phyloP scores from a whole-genome alignment of 2,113 vertebrate species.

The Crotalus tigris region DNA sequence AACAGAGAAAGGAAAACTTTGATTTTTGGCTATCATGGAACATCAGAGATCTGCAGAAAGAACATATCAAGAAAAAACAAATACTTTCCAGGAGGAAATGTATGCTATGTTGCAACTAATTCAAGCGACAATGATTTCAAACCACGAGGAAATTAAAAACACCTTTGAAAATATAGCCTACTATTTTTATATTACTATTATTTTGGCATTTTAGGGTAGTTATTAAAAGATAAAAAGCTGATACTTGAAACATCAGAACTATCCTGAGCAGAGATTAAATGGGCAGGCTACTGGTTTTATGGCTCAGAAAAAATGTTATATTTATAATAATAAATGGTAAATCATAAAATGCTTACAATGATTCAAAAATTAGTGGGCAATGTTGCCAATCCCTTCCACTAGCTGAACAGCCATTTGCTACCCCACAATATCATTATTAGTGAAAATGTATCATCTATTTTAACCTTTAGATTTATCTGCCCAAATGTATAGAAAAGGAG shows the following conservation, averaged over 20 bases:
- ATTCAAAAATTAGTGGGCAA: neutral
- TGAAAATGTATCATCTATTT: neutral
- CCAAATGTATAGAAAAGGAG: neutral
- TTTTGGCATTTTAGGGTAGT: neutral
- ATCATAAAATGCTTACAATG: neutral
- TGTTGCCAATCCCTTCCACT: neutral
- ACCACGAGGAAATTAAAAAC: too few relatives aligned
- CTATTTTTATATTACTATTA: neutral
- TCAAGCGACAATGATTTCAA: too few relatives aligned
- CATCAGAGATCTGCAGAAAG: too few relatives aligned
- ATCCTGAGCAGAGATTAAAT: neutral
- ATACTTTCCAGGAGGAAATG: too few relatives aligned
- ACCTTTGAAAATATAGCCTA: too few relatives aligned
- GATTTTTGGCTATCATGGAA: too few relatives aligned
- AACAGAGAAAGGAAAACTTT: neutral
- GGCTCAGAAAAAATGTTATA: neutral
- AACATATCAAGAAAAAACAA: too few relatives aligned
- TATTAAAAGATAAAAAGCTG: neutral
- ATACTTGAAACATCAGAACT: neutral
- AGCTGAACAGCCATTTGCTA: neutral
- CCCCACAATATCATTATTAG: neutral
- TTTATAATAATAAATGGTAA: constrained; percentile 1
- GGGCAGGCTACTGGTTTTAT: neutral
- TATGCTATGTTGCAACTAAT: too few relatives aligned
- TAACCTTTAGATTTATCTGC: neutral